These are phyloP conservation scores for Schizothorax lantsangensis DNA, from an alignment of 2,797 vertebrate species.

Conservation along the genomic window DNA sequence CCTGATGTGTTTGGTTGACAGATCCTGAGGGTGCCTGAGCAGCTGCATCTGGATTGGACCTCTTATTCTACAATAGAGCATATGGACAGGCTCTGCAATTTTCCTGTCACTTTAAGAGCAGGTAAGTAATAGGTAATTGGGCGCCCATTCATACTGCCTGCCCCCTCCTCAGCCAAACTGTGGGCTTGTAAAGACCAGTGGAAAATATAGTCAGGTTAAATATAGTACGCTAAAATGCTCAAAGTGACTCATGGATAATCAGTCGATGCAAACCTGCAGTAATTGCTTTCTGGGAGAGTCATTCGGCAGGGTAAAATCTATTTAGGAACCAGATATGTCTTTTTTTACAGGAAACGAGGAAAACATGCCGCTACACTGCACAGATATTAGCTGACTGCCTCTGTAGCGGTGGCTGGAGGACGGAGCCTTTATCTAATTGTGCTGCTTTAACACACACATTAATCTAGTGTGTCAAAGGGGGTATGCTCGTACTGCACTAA, in stretches of 20 bases:
- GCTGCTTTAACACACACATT: conserved; percentile 52
- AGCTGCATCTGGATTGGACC: conserved; percentile 15
- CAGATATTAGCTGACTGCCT: conserved; percentile 45
- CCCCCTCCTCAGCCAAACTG: neutral
- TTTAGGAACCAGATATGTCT: conserved; percentile 53
- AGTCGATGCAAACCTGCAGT: conserved; percentile 44
- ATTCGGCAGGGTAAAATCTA: conserved; percentile 46
- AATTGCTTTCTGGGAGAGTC: conserved; percentile 55
- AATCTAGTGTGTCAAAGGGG: conserved; percentile 56
- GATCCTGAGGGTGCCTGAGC: conserved; percentile 4
- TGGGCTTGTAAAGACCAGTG: neutral
- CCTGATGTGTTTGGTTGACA: neutral
- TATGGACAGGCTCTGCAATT: conserved; percentile 38
- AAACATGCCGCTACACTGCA: conserved; percentile 36
- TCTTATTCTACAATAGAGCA: conserved; percentile 20
- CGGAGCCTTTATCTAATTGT: conserved; percentile 34
- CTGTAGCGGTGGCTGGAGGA: conserved; percentile 25
- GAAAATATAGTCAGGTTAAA: conserved; percentile 43
- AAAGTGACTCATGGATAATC: conserved; percentile 58
- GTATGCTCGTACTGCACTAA: conserved; percentile 42
- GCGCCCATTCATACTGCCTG: conserved; percentile 23
- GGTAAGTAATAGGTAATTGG: conserved; percentile 57
- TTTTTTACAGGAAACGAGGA: conserved; percentile 33
- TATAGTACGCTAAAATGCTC: conserved; percentile 31
- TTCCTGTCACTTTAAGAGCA: conserved; percentile 49